phyloP scores from a whole-genome alignment of 1,140 invertebrate species.

The Pachypeltis micranthus region DNA sequence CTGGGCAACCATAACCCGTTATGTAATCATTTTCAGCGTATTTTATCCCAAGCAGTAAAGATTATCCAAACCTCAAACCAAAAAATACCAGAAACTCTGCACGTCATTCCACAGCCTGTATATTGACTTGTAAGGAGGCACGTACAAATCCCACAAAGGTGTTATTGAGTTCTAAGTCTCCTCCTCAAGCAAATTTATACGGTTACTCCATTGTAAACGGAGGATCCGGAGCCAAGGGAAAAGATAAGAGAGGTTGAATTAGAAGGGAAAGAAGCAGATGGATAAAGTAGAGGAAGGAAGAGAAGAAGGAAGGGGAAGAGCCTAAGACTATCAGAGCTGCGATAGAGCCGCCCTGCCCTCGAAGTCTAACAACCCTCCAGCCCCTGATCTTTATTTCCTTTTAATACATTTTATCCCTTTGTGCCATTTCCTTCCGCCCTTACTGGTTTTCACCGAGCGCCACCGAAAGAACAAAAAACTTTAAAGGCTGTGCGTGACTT shows the following conservation, averaged over 20 bases:
- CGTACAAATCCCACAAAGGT: no score
- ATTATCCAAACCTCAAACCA: no score
- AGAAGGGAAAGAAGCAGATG: not conserved
- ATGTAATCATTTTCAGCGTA: no score
- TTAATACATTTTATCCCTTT: slow-evolving; percentile 7
- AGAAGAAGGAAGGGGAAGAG: not conserved
- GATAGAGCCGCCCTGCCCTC: not conserved
- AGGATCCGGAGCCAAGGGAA: not conserved
- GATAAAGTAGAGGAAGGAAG: not conserved
- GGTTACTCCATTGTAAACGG: not conserved
- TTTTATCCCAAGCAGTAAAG: no score
- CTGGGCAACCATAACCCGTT: no score
- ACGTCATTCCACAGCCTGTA: no score
- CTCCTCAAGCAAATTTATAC: not conserved
- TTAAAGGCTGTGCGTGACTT: no score
- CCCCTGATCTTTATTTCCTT: not conserved
- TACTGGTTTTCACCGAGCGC: no score
- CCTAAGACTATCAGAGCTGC: slow-evolving; percentile 4
- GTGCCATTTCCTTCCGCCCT: not conserved
- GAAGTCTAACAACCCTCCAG: not conserved
- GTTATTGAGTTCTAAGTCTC: no score
- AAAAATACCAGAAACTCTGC: no score
- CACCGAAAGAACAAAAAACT: no score
- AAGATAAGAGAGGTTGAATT: slow-evolving; percentile 6
- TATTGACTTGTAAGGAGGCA: no score